Percentiles rank a stretch among this genome's conserved stretches.
Conservation (phyloP, 1,140 invertebrate species). For the Conus ventricosus region DNA sequence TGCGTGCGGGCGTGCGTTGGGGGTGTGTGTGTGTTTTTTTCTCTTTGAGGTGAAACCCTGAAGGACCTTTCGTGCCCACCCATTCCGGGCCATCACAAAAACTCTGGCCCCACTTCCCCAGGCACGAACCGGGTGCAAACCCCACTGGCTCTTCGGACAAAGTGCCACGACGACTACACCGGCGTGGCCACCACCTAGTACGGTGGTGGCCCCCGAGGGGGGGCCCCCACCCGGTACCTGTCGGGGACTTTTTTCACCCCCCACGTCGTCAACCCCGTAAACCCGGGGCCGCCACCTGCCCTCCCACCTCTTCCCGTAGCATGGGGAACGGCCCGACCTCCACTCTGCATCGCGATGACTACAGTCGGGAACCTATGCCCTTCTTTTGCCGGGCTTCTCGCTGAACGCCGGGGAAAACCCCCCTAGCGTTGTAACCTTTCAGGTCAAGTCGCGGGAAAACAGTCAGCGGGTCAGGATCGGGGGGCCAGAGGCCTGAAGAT, state of each 20-base stretch:
- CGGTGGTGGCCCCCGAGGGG: conserved; percentile 57
- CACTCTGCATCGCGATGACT: conserved; percentile 58
- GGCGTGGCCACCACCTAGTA: conserved; percentile 38
- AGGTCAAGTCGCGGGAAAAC: not conserved
- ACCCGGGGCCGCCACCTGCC: conserved; percentile 49
- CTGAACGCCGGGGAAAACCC: conserved; percentile 60
- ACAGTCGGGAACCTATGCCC: conserved; percentile 44
- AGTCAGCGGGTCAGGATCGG: not conserved
- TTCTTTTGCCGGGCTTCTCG: conserved; percentile 61
- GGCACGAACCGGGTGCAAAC: not conserved
- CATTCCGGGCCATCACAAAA: conserved; percentile 50
- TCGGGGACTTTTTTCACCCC: conserved; percentile 60
- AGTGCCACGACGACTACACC: conserved; percentile 13
- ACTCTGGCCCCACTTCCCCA: conserved; percentile 34
- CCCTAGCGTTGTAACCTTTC: conserved; percentile 36
- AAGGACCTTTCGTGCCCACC: conserved; percentile 58
- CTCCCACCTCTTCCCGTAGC: conserved; percentile 33
- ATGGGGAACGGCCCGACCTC: conserved; percentile 39
- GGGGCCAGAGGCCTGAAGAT: not conserved
- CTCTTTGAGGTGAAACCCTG: conserved; percentile 56
- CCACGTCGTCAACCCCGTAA: conserved; percentile 46
- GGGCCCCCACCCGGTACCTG: conserved; percentile 47
- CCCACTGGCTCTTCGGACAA: conserved; percentile 7
- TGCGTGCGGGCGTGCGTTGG: not conserved
- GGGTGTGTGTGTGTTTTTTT: not conserved